phyloP scores from a whole-genome alignment of 2,113 vertebrate species.

The Trinectes maculatus region DNA sequence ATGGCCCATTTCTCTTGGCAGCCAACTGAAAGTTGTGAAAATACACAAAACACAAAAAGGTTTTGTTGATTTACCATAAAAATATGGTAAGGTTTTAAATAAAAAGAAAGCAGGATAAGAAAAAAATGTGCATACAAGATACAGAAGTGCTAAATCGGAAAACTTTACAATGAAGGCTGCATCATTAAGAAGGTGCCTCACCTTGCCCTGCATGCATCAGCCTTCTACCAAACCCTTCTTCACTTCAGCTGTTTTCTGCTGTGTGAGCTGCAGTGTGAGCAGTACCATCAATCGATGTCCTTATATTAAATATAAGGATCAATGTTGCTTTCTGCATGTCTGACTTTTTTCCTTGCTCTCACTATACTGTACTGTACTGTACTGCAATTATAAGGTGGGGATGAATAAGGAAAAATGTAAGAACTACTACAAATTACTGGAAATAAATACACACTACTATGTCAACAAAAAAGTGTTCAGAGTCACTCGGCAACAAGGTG shows the following conservation, averaged over 20 bases:
- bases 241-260: background rate
- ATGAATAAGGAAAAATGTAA: no score
- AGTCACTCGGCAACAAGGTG: no score
- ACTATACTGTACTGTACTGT: no score
- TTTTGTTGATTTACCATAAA: conserved; percentile 50
- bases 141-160: no score
- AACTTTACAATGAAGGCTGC: background rate
- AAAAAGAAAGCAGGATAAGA: conserved; percentile 23
- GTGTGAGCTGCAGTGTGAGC: background rate
- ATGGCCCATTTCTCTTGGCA: conserved; percentile 29
- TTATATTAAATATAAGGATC: background rate
- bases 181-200: background rate
- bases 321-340: background rate
- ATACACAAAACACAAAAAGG: conserved; percentile 45
- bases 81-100: conserved; percentile 30
- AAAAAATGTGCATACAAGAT: background rate
- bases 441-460: no score
- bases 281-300: background rate
- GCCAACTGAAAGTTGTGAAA: conserved; percentile 40
- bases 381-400: no score
- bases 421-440: no score
- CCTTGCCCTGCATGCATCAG: background rate
- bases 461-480: no score
- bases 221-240: background rate
- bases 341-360: background rate